Base-by-base conservation (phyloP, 2,888 invertebrate genomes). In the Drosophila prolongata region DNA sequence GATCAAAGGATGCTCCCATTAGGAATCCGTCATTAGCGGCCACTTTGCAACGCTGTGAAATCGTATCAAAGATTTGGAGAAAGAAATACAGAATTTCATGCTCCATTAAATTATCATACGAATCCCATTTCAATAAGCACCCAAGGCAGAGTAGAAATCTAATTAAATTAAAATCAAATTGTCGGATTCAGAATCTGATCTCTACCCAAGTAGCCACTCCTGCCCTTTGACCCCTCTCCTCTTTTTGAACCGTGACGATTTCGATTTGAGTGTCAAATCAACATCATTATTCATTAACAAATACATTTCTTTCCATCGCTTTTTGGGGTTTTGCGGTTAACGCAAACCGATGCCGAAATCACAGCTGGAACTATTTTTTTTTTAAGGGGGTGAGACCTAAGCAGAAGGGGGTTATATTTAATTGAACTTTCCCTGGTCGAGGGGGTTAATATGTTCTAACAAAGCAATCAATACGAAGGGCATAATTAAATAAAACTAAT, bases 271-370 rank as follows among this genome's bases (percentile, higher is more conserved):
- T 85, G 84, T 89, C 84, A 85, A 85, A 86, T 89, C 90, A 80
- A 78, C 85, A 89, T 86, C 85, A 86, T 86, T 86, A 86, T 84
- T 86, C 90, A 86, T 89, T 87, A 89, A 78, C 87, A 87, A 87
- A 89, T 89, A 87, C 69, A 89, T 80, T 61, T 66, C 56, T 24
- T 19, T 47, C 40, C 10, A 66, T 50, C 76, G 67, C 8, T 13
- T 49, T 70, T 67, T 67, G 56, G 70, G 77, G 77, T 67, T 79
- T 79, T 83, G 89, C 75, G 88, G 83, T 79, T 66, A 56, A 65
- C 14, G 16, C 38, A 46, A 71, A 60, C 68, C 60, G 64, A 71
- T 60, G 74, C 65, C 71, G 65, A 56, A 70, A 73, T 71, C 88
- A 74, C 82, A 86, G 82, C 88, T 86, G 88, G 82, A 75, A 61